A percentile compares a stretch with the other conserved stretches of the same genome.
These are phyloP conservation scores for Eremobia ochroleuca DNA, from an alignment of 2,888 invertebrate genomes.

Conservation along the genomic window DNA sequence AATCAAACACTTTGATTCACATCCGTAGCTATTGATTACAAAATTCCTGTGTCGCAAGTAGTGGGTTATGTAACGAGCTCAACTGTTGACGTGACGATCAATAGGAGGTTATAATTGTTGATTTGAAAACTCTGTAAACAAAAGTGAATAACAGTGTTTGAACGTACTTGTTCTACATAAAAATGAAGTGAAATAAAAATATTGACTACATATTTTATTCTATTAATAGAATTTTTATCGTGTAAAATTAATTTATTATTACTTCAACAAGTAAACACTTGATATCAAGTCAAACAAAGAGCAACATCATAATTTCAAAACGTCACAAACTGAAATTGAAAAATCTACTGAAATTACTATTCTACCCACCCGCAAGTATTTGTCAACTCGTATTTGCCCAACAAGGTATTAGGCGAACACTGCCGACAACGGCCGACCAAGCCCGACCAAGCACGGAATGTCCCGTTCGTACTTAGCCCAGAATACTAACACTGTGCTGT, in stretches of 20 bases:
- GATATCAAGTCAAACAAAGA: slow-evolving; percentile 14
- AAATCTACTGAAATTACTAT: slow-evolving; percentile 42
- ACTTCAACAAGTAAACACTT: slow-evolving; percentile 20
- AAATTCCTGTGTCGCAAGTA: slow-evolving; percentile 37
- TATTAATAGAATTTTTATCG: slow-evolving; percentile 35
- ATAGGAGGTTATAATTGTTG: slow-evolving; percentile 12
- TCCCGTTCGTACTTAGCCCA: slow-evolving; percentile 42
- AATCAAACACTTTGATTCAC: slow-evolving; percentile 50
- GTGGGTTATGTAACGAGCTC: slow-evolving; percentile 43
- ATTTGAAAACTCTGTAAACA: slow-evolving; percentile 4
- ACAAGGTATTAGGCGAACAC: slow-evolving; percentile 54
- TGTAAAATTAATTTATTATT: background rate
- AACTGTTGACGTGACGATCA: slow-evolving; percentile 33
- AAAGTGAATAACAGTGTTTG: slow-evolving; percentile 6
- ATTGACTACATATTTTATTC: slow-evolving; percentile 14
- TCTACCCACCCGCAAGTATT: slow-evolving; percentile 39
- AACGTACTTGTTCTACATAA: slow-evolving; percentile 16
- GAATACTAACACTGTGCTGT: slow-evolving; percentile 54
- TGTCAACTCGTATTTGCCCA: slow-evolving; percentile 44
- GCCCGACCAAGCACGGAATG: slow-evolving; percentile 46
- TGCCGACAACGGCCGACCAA: slow-evolving; percentile 50
- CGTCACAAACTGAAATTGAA: slow-evolving; percentile 34
- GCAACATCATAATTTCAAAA: slow-evolving; percentile 13
- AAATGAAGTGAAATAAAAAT: slow-evolving; percentile 23
- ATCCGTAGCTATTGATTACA: slow-evolving; percentile 45